A percentile compares a stretch with the other conserved stretches of the same genome.
phyloP scores from a whole-genome alignment of 2,797 vertebrate genomes.

The Artibeus lituratus region DNA sequence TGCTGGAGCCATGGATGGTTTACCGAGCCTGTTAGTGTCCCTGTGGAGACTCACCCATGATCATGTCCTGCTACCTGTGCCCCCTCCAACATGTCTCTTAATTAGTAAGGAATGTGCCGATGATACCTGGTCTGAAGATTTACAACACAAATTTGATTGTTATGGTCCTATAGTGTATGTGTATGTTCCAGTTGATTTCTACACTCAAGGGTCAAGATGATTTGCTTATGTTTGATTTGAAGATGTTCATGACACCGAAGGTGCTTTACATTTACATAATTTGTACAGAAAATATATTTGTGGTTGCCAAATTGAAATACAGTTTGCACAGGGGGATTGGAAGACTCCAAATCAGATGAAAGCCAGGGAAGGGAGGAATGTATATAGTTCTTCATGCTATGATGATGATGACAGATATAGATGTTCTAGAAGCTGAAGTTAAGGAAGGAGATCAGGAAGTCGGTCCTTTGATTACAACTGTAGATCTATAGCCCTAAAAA shows the following conservation, averaged over 20 bases:
- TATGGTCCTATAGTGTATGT: not conserved
- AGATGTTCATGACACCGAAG: not conserved
- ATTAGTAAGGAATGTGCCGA: constrained; percentile 96
- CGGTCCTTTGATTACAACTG: constrained; percentile 91
- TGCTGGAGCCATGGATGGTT: too few species aligned
- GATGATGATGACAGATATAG: constrained; percentile 93
- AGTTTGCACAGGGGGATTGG: too few species aligned
- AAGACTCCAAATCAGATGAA: constrained; percentile 94
- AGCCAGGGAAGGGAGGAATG: constrained; percentile 91
- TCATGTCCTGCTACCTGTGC: constrained; percentile 93
- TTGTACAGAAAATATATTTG: not conserved
- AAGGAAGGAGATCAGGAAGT: constrained; percentile 91
- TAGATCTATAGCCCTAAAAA: constrained; percentile 93
- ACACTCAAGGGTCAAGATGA: not conserved
- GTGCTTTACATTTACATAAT: not conserved
- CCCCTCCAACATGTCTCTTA: constrained; percentile 93
- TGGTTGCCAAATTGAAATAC: too few species aligned
- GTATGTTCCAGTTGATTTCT: not conserved
- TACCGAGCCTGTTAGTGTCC: constrained; percentile 47
- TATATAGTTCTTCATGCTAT: constrained; percentile 91
- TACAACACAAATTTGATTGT: not conserved
- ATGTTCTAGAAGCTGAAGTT: constrained; percentile 92
- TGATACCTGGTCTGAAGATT: constrained; percentile 88
- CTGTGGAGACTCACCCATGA: not conserved
- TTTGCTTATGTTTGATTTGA: not conserved